A percentile compares a stretch with the other conserved stretches of the same genome.
Evolutionary conservation across 2,797 vertebrate species (phyloP).

Genomic region (Crenichthys baileyi): DNA sequence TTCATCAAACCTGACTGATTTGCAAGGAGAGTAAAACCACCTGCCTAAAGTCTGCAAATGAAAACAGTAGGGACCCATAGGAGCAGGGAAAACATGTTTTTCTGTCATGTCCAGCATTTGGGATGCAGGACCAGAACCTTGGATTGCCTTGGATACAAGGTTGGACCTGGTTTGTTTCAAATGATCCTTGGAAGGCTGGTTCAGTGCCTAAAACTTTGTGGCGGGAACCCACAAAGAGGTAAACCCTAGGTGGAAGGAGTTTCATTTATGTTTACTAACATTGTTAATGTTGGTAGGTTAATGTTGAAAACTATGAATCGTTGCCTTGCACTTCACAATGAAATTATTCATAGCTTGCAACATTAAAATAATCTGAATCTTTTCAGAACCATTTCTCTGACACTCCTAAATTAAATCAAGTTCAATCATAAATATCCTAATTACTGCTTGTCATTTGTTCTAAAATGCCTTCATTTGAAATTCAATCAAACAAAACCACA

Average conservation of each 20-base stretch:
- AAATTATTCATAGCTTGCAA: too few relatives aligned
- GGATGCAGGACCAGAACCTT: background rate
- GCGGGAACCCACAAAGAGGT: too few relatives aligned
- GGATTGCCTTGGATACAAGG: background rate
- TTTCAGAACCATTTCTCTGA: too few relatives aligned
- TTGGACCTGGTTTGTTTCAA: background rate
- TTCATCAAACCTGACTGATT: background rate
- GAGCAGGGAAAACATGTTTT: background rate
- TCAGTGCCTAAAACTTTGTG: background rate
- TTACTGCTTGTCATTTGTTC: too few relatives aligned
- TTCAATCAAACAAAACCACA: too few relatives aligned
- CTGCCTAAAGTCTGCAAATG: background rate
- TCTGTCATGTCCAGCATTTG: background rate
- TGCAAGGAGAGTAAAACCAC: background rate
- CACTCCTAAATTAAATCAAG: too few relatives aligned
- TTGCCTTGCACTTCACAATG: too few relatives aligned
- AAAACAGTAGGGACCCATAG: background rate
- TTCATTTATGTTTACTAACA: background rate
- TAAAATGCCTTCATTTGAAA: too few relatives aligned
- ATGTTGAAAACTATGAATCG: too few relatives aligned
- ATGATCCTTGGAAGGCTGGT: background rate
- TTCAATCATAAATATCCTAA: too few relatives aligned
- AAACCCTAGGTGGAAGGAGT: background rate
- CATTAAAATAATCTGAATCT: too few relatives aligned
- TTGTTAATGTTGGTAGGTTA: too few relatives aligned